Evolutionary conservation across 2,797 vertebrate species (phyloP), one percentile per base, ranked within the genome.

Genomic region (Notolepis coatsorum): DNA sequence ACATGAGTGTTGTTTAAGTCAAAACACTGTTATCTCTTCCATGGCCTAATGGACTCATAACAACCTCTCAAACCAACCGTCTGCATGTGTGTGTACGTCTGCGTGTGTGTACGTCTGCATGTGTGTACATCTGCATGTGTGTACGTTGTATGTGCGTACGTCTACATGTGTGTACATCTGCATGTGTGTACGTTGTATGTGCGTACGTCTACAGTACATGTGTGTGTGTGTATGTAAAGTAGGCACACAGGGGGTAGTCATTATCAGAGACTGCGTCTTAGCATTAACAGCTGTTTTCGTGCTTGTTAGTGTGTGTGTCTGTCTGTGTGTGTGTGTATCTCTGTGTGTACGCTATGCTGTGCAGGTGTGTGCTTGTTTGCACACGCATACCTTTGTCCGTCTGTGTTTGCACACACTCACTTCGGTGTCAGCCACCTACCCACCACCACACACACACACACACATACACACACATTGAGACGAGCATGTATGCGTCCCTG

Each of bases 381-480:
- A 47, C 45, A 46, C 5, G 31, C 43, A 59, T 59, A 37, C 45
- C 30, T 56, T 20, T 56, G 25, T 42, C 52, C 30, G 52, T 41
- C 38, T 41, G 9, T 56, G 38, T 56, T 42, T 43, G 38, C 53
- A 56, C 38, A 51, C 48, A 50, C 48, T 31, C 28, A 33, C 15
- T 37, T 37, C 12, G 35, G 4, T 37, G 35, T 37, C 1, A 13
- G 10, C 35, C 13, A 9, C 4, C 12, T 3, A 13, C 20, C 10
- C 17, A 43, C 3, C 35, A 37, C 4, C 4, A n/a, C 12, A 13
- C 20, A 23, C 17, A 43, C 3, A 20, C 20, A 17, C 9, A 10
- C 12, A 2, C 20, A 45, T 3, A 21, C 7, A 24, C 20, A 9
- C 9, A 37, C 33, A 10, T 9, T 37, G 1, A n/a, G n/a, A 13